Base-by-base conservation (phyloP, 2,797 vertebrate genomes). In the Capromys pilorides region DNA sequence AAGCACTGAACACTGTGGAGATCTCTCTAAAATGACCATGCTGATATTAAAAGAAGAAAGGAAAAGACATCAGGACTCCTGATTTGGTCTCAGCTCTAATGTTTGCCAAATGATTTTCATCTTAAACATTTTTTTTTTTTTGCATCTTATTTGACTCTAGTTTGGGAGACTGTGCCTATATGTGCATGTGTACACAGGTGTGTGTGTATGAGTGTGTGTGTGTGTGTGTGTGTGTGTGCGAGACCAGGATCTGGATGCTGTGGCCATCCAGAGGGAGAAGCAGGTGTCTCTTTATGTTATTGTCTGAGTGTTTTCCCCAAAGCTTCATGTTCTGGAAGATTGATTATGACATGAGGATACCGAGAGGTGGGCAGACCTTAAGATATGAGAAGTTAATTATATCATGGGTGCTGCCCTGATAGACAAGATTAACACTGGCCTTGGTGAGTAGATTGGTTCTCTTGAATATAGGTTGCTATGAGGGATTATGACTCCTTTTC, bases 21-120 rank as follows among this genome's bases (percentile, higher is more conserved):
- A 90, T 90, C 83, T 95, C 83, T 95, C 94, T 88, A 88, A 93
- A 95, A 88, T 95, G 82, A 92, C 59, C 54, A 81, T 51, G 71
- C 33, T 67, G 79, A 93, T 26, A 39, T 41, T 78, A 36, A 88
- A 86, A 80, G n/a, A 45, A 39, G 26, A 80, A 21, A 78, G 51
- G 82, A 66, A 2, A n/a, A 77, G 77, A 81, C 83, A 73, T 77
- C 33, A 77, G 28, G 82, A 10, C 5, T 82, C 28, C 62, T 90
- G 11, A 77, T 71, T 78, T 1, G 1, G 51, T 21, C 41, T 86
- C 10, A 51, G 22, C n/a, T 83, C 13, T 73, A 82, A 73, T 67
- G 41, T 49, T 51, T 49, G 22, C 54, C 33, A 90, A 59, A 64
- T 79, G 36, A 24, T 51, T 71, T 90, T 85, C 14, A 26, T 85